Conservation (phyloP, 2,888 invertebrate species). For the Acanthopleura granulata region DNA sequence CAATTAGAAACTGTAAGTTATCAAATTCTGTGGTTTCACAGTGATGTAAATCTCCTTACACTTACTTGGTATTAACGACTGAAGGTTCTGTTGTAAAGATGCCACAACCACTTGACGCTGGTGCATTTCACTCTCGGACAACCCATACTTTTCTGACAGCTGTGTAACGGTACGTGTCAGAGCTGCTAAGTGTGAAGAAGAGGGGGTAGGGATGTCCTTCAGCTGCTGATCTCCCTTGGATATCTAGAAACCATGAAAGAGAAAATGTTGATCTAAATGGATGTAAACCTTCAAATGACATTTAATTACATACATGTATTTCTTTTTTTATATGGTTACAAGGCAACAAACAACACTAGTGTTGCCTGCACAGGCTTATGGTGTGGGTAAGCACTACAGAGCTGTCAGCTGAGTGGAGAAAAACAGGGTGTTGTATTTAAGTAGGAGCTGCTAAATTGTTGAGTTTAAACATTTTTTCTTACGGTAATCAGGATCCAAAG, state of each 20-base stretch:
- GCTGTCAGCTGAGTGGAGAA: too few species aligned
- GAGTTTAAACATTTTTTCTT: too few species aligned
- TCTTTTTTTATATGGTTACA: too few species aligned
- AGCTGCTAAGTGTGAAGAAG: constrained; percentile 53
- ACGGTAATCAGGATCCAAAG: too few species aligned
- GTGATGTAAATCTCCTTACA: background rate
- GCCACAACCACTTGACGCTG: constrained; percentile 46
- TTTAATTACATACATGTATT: background rate
- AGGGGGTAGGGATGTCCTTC: constrained; percentile 58
- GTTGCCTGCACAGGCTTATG: too few species aligned
- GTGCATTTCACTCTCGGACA: constrained; percentile 54
- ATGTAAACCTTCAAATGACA: background rate
- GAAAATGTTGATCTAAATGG: background rate
- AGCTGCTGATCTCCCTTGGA: constrained; percentile 52
- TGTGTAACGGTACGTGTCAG: constrained; percentile 54
- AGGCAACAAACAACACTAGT: too few species aligned
- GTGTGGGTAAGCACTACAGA: too few species aligned
- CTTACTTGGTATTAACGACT: constrained; percentile 41
- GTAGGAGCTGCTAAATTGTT: too few species aligned
- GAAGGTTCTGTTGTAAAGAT: constrained; percentile 45
- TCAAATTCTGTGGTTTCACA: too few species aligned
- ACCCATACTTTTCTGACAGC: constrained; percentile 49
- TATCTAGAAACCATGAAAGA: constrained; percentile 40
- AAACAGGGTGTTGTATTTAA: too few species aligned
- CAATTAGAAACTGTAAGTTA: too few species aligned